Conservation (phyloP, 2,797 vertebrate genomes). For the Pygocentrus nattereri region DNA sequence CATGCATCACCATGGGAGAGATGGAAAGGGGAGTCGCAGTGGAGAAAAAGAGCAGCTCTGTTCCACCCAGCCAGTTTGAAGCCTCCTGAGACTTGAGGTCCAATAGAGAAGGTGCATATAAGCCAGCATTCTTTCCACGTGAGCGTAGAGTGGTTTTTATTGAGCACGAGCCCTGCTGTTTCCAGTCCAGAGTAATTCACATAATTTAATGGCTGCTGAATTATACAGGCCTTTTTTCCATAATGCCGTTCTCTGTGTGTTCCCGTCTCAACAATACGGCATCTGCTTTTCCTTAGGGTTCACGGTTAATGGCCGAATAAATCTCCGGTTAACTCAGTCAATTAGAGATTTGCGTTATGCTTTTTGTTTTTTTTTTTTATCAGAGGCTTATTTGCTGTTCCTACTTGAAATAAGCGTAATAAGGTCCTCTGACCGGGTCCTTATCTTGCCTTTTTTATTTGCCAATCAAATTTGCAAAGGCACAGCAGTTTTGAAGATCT, state of each 20-base stretch:
- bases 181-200: constrained; percentile 33
- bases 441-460: background rate
- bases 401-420: background rate
- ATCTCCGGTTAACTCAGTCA: background rate
- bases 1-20: background rate
- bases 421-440: background rate
- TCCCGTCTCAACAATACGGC: constrained; percentile 16
- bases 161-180: constrained; percentile 6
- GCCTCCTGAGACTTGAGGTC: constrained; percentile 30
- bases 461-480: too few relatives aligned
- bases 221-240: constrained; percentile 25
- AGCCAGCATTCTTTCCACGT: constrained; percentile 48
- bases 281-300: constrained; percentile 2
- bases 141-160: constrained; percentile 27
- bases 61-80: constrained; percentile 34
- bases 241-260: constrained; percentile 42
- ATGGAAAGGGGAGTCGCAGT: background rate
- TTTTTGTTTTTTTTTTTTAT: constrained; percentile 12
- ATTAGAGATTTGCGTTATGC: background rate
- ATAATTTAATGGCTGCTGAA: constrained; percentile 43
- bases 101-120: constrained; percentile 34
- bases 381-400: constrained; percentile 27
- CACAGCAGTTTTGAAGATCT: background rate
- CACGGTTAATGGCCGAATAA: constrained; percentile 8
- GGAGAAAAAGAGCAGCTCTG: constrained; percentile 19